Evolutionary conservation across 2,113 vertebrate species (phyloP), one percentile per base, ranked within the genome.

Genomic region (Melozone crissalis): DNA sequence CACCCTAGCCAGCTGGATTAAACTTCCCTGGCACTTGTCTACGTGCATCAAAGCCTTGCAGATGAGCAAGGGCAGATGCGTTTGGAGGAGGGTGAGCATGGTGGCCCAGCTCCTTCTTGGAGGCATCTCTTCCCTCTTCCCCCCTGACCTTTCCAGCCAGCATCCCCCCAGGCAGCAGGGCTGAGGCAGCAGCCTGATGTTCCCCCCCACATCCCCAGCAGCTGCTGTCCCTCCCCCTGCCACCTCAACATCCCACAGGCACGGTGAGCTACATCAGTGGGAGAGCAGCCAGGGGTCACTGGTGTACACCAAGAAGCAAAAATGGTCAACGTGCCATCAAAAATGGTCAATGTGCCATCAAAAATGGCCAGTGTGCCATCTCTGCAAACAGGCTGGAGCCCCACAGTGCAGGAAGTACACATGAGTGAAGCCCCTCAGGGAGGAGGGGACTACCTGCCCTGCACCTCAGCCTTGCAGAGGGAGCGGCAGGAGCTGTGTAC

Each of bases 351-450:
- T 3, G 5, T n/a, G 26, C 44, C 63, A 52, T 31, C 46, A 58
- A n/a, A n/a, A 58, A n/a, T 58, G 57, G n/a, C 16, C 74, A 24
- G 7, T 4, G 5, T 35, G n/a, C 46, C 67, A 57, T n/a, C 46
- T 76, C 84, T 69, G 41, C 76, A 86, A 83, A 58, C 2, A 2
- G 28, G 37, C 68, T 15, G 16, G n/a, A 33, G 24, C 9, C 17
- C 23, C 30, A 17, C 1, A 15, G 2, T 0, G 0, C 69, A 39
- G 37, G 41, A 41, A 69, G 28, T 15, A 67, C 1, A 4, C 1
- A 3, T 6, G 16, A 43, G 28, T 69, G 54, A 83, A 92, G 72
- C 24, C 49, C 24, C 15, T 57, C 16, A 9, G 41, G 37, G 41
- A 83, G 30, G 7, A 58, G 33, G 13, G 19, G 3, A 11, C 18